Evolutionary conservation across 2,888 invertebrate genomes (phyloP).

Genomic region (Agonopterix heracliana): DNA sequence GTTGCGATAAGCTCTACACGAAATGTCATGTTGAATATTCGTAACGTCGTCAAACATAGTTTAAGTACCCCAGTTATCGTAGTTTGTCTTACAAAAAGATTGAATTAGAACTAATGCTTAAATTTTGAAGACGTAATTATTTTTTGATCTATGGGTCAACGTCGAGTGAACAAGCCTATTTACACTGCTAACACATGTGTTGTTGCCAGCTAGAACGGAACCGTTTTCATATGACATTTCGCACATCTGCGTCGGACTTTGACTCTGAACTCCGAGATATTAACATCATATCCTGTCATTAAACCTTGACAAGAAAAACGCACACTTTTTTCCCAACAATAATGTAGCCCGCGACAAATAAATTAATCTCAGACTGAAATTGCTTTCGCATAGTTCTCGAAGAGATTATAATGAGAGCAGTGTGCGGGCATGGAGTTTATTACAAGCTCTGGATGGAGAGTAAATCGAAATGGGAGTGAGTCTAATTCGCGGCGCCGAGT

Average conservation of each 20-base stretch:
- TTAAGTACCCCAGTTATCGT: too few relatives aligned
- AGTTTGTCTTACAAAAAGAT: too few relatives aligned
- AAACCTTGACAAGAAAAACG: constrained; percentile 51
- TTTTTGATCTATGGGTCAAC: too few relatives aligned
- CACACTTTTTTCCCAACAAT: constrained; percentile 47
- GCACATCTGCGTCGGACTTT: constrained; percentile 59
- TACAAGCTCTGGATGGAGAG: constrained; percentile 43
- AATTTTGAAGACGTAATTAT: too few relatives aligned
- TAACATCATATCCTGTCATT: constrained; percentile 69
- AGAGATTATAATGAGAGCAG: constrained; percentile 44
- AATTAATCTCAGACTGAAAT: constrained; percentile 59
- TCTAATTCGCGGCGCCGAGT: constrained; percentile 67
- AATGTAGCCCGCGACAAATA: constrained; percentile 54
- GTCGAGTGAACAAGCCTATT: background rate
- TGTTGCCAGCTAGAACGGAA: constrained; percentile 46
- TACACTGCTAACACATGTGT: constrained; percentile 36
- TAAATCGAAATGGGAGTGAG: constrained; percentile 73
- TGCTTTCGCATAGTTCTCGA: constrained; percentile 46
- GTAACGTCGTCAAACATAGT: too few relatives aligned
- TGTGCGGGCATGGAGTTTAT: constrained; percentile 42
- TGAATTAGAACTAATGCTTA: too few relatives aligned
- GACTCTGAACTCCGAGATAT: constrained; percentile 34
- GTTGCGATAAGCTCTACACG: background rate
- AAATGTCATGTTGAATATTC: too few relatives aligned
- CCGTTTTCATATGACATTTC: constrained; percentile 49